Percentiles rank a stretch among this genome's conserved stretches.
phyloP scores from a whole-genome alignment of 1,140 invertebrate species.

The Tetraneura akinire region DNA sequence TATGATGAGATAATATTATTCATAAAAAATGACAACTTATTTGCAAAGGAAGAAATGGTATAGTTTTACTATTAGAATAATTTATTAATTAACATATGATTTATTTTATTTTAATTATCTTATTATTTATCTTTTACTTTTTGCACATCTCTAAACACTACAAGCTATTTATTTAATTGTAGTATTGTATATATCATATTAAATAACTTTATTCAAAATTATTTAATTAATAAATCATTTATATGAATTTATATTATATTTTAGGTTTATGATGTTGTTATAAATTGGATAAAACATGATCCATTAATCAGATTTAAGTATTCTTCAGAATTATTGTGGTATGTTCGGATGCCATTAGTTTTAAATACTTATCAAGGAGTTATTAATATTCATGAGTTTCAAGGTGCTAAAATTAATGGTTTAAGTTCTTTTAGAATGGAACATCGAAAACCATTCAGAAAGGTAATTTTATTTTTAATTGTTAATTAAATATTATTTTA shows the following conservation, averaged over 20 bases:
- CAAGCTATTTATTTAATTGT: no score
- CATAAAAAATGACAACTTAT: slow-evolving; percentile 24
- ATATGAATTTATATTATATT: not conserved
- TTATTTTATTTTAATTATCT: no score
- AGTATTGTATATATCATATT: no score
- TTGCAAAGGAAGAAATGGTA: slow-evolving; percentile 38
- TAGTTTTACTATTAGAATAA: not conserved
- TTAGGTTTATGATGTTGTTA: slow-evolving; percentile 34
- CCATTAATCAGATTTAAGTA: not conserved
- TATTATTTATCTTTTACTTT: no score
- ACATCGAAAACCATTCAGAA: slow-evolving; percentile 30
- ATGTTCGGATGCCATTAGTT: slow-evolving; percentile 27
- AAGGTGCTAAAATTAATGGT: slow-evolving; percentile 17
- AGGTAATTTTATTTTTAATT: not conserved
- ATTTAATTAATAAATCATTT: no score
- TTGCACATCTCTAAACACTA: no score
- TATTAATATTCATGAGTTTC: not conserved
- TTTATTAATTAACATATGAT: no score
- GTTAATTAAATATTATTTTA: no score
- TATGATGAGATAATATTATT: slow-evolving; percentile 18
- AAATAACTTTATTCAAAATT: no score
- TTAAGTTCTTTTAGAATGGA: slow-evolving; percentile 29
- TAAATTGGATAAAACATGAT: slow-evolving; percentile 42
- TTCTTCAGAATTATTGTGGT: slow-evolving; percentile 13
- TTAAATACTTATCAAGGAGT: slow-evolving; percentile 37